Conservation (phyloP, 2,113 vertebrate species). For the Nothoprocta pentlandii region DNA sequence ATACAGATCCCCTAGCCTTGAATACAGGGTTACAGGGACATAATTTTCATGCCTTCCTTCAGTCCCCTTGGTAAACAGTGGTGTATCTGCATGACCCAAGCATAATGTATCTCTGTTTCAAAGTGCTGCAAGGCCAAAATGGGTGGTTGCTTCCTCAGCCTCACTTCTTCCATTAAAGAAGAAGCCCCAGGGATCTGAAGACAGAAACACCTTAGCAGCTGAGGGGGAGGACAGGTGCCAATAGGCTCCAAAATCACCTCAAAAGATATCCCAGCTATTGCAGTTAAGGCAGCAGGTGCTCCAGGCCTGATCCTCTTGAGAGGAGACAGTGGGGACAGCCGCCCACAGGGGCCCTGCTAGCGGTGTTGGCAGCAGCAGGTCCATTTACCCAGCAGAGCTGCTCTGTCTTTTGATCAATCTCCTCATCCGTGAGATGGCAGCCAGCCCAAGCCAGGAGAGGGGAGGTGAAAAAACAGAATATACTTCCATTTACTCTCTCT, state of each 20-base stretch:
- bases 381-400: background rate
- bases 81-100: background rate
- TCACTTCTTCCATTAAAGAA: background rate
- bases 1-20: background rate
- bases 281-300: constrained; percentile 55
- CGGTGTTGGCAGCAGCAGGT: background rate
- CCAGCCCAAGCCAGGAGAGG: background rate
- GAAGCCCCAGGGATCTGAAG: background rate
- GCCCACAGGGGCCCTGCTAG: background rate
- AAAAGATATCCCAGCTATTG: constrained; percentile 39
- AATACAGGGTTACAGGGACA: background rate
- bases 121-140: background rate
- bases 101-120: background rate
- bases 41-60: background rate
- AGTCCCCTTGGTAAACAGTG: background rate
- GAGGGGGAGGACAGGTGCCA: background rate
- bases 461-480: background rate
- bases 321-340: background rate
- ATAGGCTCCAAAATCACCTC: background rate
- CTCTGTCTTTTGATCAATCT: background rate
- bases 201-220: constrained; percentile 6
- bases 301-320: constrained; percentile 41
- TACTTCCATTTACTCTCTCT: background rate
- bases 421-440: background rate
- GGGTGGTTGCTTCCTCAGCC: background rate